These are phyloP conservation scores for Polydrusus tereticollis DNA, from an alignment of 2,888 invertebrate genomes.

Conservation along the genomic window DNA sequence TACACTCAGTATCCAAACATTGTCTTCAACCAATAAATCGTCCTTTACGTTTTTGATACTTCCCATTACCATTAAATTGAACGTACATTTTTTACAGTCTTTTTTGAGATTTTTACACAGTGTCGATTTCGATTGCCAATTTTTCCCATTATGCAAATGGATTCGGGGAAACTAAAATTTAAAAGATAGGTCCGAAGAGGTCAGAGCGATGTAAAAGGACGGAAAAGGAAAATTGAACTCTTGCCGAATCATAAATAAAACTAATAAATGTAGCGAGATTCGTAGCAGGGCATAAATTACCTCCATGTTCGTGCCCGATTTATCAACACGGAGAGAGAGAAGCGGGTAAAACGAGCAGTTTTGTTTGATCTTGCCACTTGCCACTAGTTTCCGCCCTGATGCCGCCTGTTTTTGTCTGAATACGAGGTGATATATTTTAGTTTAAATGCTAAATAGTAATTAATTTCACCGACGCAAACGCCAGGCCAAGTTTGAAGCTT, in stretches of 20 bases:
- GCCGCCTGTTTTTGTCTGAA: background rate
- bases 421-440: slow-evolving; percentile 3
- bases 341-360: background rate
- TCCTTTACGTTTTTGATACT: too few species aligned
- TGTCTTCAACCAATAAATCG: too few species aligned
- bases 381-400: background rate
- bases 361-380: slow-evolving; percentile 7
- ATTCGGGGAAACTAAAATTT: background rate
- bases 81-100: too few species aligned
- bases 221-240: slow-evolving; percentile 1
- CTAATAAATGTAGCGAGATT: slow-evolving; percentile 9
- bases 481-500: slow-evolving; percentile 7
- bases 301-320: background rate
- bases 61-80: too few species aligned
- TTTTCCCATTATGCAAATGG: too few species aligned
- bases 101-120: too few species aligned
- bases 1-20: too few species aligned
- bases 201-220: background rate
- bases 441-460: slow-evolving; percentile 25
- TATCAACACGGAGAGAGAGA: background rate
- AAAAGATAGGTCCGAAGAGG: background rate
- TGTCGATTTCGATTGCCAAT: too few species aligned
- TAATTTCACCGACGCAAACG: slow-evolving; percentile 18
- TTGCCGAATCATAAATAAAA: slow-evolving; percentile 19
- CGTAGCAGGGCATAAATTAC: slow-evolving; percentile 8